Evolutionary conservation across 2,113 vertebrate species (phyloP), one percentile per base, ranked within the genome.

Genomic region (Aepyceros melampus): DNA sequence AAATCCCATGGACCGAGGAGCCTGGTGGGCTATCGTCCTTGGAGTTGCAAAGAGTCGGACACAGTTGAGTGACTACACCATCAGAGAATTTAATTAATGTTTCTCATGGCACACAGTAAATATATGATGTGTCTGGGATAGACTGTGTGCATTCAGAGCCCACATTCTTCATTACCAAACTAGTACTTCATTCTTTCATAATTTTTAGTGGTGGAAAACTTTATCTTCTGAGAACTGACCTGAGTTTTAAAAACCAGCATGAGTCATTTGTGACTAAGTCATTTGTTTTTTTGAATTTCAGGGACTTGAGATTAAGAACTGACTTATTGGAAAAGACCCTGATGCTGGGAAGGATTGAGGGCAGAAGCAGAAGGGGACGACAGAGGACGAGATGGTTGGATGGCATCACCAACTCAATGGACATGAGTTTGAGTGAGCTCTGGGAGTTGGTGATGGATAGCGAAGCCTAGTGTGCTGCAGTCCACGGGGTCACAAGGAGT

Each of bases 211-310:
- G 23, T 76, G 40, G 79, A 11, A 94, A 82, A 31, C 17, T 23
- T 55, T n/a, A 90, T 83, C 60, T 67, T 93, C 33, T 76, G 62
- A 88, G 49, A 84, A 45, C 12, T 40, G 43, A 53, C 10, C 82
- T 53, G 49, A 76, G 33, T 88, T 97, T 62, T 25, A 74, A 96
- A 91, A 87, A 85, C 10, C 25, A 56, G 23, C 14, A 43, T 1
- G 62, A 74, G 45, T 78, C 71, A n/a, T 60, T 53, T 93, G 56
- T 93, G 56, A 91, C 27, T 78, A 43, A 83, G 29, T 4, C 53
- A n/a, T 93, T 60, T 40, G 16, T 25, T 88, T 85, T 85, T 81
- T 74, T 91, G 4, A 62, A 55, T 91, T 87, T 79, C 19, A 91
- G 17, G 2, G 47, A 60, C 49, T 79, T 62, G 7, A 23, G 17